phyloP scores from a whole-genome alignment of 2,113 vertebrate species.

The Paramormyrops kingsleyae region DNA sequence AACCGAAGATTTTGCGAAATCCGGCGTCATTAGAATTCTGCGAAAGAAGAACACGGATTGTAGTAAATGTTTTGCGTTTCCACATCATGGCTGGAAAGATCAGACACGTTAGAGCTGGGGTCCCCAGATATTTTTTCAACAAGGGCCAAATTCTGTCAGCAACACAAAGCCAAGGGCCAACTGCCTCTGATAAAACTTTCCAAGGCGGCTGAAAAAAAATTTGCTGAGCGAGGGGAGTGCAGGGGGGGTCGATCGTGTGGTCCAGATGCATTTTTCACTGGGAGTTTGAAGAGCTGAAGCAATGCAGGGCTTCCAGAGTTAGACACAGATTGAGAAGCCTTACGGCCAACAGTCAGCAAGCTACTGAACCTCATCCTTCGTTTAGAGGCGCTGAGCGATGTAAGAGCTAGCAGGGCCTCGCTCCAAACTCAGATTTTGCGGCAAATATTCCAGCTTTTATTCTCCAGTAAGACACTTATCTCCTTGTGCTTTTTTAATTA shows the following conservation, averaged over 20 bases:
- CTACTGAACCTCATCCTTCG: neutral
- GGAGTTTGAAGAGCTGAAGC: neutral
- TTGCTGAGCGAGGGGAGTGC: neutral
- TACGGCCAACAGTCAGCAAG: neutral
- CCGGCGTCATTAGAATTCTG: neutral
- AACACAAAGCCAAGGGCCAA: neutral
- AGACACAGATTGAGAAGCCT: neutral
- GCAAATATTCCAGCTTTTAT: neutral
- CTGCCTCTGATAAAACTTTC: neutral
- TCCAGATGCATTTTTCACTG: neutral
- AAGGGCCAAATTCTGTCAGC: neutral
- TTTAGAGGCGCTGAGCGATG: neutral
- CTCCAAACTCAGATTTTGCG: neutral
- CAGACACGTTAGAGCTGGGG: neutral
- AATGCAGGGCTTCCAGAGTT: neutral
- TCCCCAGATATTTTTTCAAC: neutral
- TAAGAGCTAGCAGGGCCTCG: neutral
- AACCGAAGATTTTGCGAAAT: neutral
- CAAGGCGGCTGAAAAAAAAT: neutral
- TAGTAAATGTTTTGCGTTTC: neutral
- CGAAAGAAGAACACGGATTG: neutral
- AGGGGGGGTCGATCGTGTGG: neutral
- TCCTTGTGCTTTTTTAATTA: constrained; percentile 11
- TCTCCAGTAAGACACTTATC: neutral
- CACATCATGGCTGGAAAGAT: neutral